Evolutionary conservation across 2,113 vertebrate genomes (phyloP).

Genomic region (Larimichthys polyactis): DNA sequence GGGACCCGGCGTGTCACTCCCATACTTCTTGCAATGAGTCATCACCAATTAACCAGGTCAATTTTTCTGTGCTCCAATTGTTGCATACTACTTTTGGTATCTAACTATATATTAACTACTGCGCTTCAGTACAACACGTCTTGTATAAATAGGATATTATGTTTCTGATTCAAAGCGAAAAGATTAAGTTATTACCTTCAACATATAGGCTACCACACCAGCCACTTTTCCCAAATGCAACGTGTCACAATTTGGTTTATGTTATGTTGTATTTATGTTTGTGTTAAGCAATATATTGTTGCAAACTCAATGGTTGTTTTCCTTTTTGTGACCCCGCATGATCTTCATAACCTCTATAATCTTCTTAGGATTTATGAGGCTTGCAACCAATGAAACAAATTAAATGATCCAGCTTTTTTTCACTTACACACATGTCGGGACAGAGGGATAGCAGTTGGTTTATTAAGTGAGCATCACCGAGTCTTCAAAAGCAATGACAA

Average conservation of each 20-base stretch:
- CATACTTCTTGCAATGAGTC: constrained; percentile 62
- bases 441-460: neutral
- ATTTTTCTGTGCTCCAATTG: constrained; percentile 68
- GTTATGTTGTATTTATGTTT: constrained; percentile 1
- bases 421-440: constrained; percentile 24
- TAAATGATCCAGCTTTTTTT: constrained; percentile 45
- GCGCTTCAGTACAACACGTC: neutral
- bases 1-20: constrained; percentile 42
- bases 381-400: constrained; percentile 60
- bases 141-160: neutral
- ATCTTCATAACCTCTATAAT: constrained; percentile 64
- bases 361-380: constrained; percentile 63
- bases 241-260: neutral
- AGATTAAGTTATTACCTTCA: too few species aligned
- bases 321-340: constrained; percentile 53
- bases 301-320: constrained; percentile 57
- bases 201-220: too few species aligned
- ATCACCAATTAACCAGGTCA: constrained; percentile 75
- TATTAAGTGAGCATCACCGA: constrained; percentile 29
- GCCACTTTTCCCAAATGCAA: constrained; percentile 5
- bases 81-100: neutral
- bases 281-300: constrained; percentile 29
- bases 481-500: constrained; percentile 9
- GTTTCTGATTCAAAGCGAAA: constrained; percentile 17
- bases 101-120: neutral